Conservation (phyloP, 2,113 vertebrate genomes). For the Forbesichthys agassizii region DNA sequence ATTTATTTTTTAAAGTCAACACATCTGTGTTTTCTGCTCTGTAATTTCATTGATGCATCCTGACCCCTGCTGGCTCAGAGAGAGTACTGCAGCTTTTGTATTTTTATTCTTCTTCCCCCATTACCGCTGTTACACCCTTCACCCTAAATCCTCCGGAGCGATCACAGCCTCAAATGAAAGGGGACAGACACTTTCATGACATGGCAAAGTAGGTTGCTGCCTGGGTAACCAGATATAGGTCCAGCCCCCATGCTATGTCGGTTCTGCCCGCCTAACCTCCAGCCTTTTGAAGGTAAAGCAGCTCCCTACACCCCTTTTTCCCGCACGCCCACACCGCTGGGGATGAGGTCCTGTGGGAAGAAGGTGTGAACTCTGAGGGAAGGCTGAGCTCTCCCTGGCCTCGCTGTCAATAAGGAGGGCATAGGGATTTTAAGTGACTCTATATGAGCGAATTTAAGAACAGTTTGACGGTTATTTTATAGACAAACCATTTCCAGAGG, state of each 20-base stretch:
- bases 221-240: conserved; percentile 14
- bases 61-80: conserved; percentile 18
- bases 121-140: conserved; percentile 2
- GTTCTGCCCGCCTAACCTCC: conserved; percentile 15
- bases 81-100: neutral
- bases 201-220: neutral
- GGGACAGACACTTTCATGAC: conserved; percentile 1
- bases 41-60: neutral
- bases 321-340: neutral
- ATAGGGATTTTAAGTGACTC: neutral
- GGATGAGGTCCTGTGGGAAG: conserved; percentile 5
- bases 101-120: neutral
- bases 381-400: neutral
- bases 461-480: too few species aligned
- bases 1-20: too few species aligned
- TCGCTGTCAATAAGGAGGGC: neutral
- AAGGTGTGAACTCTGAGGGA: neutral
- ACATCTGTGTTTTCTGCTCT: neutral
- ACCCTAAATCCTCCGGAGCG: conserved; percentile 1
- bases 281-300: conserved; percentile 45
- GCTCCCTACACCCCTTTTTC: conserved; percentile 9
- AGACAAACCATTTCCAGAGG: too few species aligned
- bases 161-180: conserved; percentile 32
- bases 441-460: too few species aligned
- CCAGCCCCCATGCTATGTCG: conserved; percentile 18